These are phyloP conservation scores for Pseudopodoces humilis DNA, from an alignment of 2,113 vertebrate genomes.

Conservation along the genomic window DNA sequence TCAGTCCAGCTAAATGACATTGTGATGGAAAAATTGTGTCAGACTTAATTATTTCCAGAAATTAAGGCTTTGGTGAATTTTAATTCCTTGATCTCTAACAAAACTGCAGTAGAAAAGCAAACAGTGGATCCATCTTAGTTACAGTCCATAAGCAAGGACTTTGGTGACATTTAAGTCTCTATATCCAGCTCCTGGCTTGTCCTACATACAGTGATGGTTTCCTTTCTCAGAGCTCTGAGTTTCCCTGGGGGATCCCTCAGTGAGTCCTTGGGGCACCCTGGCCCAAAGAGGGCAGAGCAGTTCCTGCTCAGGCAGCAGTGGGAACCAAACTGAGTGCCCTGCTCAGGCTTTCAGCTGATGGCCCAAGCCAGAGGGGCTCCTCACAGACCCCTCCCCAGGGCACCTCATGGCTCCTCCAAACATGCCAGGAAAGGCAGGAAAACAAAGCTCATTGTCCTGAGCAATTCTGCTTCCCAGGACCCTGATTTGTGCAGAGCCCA, in stretches of 20 bases:
- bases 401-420: neutral
- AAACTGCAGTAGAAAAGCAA: neutral
- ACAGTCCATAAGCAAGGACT: neutral
- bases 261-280: neutral
- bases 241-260: neutral
- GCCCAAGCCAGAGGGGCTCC: neutral
- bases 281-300: neutral
- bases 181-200: neutral
- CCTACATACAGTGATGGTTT: neutral
- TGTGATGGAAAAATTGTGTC: neutral
- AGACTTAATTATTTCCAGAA: neutral
- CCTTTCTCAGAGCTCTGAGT: neutral
- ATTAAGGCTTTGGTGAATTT: neutral
- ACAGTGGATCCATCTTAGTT: neutral
- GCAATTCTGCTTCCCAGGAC: neutral
- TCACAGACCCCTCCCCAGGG: neutral
- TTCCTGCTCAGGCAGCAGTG: neutral
- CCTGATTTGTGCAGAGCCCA: neutral
- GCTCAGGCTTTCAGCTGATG: neutral
- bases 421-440: neutral
- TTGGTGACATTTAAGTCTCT: neutral
- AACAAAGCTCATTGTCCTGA: neutral
- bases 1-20: neutral
- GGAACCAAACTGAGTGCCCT: neutral
- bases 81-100: neutral